Percentiles rank a stretch among this genome's conserved stretches.
Conservation (phyloP, 2,113 vertebrate species). For the Neomonachus schauinslandi region DNA sequence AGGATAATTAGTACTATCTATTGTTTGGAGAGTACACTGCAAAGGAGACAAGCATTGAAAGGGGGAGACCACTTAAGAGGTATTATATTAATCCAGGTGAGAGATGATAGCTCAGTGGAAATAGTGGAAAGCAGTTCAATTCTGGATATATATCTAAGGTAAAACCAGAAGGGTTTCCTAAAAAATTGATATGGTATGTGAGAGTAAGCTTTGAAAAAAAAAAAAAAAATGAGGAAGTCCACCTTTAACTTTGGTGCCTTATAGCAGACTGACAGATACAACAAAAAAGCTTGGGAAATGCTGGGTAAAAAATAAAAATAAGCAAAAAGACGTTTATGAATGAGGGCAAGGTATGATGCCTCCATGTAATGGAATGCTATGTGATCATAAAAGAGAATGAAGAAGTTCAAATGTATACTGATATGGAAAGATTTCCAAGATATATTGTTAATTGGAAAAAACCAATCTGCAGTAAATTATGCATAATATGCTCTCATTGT, state of each 20-base stretch:
- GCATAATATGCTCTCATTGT: neutral
- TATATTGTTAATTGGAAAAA: slow-evolving; percentile 46
- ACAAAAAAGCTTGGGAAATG: neutral
- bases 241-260: neutral
- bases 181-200: neutral
- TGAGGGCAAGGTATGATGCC: neutral
- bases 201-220: neutral
- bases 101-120: neutral
- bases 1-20: neutral
- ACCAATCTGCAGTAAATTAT: neutral
- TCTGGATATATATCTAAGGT: neutral
- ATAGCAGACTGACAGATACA: neutral
- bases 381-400: neutral
- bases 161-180: neutral
- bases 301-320: neutral
- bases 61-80: neutral
- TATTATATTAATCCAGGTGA: neutral
- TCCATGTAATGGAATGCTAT: neutral
- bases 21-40: neutral
- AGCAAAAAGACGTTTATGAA: neutral
- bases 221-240: neutral
- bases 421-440: neutral
- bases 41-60: neutral
- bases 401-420: neutral
- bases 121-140: neutral